Evolutionary conservation across 2,888 invertebrate genomes (phyloP).

Genomic region (Ornithoptera alexandrae): DNA sequence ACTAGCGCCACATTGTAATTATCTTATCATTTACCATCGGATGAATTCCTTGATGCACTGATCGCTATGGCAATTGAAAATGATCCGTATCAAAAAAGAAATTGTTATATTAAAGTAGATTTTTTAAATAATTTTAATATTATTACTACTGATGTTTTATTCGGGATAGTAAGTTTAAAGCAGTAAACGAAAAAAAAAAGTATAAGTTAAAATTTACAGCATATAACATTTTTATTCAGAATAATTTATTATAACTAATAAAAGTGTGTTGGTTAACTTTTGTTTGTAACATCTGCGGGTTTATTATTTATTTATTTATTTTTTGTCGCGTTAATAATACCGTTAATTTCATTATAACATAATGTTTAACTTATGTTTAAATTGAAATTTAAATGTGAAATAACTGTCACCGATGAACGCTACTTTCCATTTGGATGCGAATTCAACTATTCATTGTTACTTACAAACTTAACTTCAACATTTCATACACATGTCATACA

Average conservation of each 20-base stretch:
- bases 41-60: too few relatives aligned
- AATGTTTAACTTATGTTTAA: not conserved
- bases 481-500: slow-evolving; percentile 10
- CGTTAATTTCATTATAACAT: not conserved
- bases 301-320: not conserved
- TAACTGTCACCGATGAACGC: not conserved
- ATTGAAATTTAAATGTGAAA: not conserved
- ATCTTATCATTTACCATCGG: too few relatives aligned
- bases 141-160: not conserved
- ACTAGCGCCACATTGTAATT: too few relatives aligned
- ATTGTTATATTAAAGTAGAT: too few relatives aligned
- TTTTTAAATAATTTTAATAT: too few relatives aligned
- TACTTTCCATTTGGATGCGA: slow-evolving; percentile 10
- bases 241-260: not conserved
- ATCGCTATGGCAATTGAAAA: too few relatives aligned
- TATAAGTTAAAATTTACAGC: not conserved
- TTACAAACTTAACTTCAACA: not conserved
- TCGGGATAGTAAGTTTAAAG: not conserved
- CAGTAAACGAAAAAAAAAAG: not conserved
- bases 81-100: too few relatives aligned
- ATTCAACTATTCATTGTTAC: slow-evolving; percentile 1
- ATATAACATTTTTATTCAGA: not conserved
- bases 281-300: not conserved
- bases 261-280: not conserved
- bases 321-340: not conserved